Evolutionary conservation across 2,797 vertebrate species (phyloP).

Genomic region (Meda fulgida): DNA sequence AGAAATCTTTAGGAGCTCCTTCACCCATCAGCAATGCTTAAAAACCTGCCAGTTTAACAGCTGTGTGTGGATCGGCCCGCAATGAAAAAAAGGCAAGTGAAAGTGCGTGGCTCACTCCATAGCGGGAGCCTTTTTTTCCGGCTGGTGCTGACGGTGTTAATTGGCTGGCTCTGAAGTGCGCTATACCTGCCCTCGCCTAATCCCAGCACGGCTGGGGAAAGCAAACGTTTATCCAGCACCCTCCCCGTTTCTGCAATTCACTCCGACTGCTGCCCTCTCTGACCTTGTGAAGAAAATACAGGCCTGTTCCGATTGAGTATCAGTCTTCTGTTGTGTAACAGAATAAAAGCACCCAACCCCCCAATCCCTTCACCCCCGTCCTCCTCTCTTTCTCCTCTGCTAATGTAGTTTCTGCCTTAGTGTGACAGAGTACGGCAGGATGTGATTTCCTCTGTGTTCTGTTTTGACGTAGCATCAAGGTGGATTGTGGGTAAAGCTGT

Average conservation of each 20-base stretch:
- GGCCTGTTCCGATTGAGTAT: slow-evolving; percentile 42
- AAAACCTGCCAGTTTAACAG: slow-evolving; percentile 79
- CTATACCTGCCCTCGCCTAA: slow-evolving; percentile 80
- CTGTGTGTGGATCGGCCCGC: slow-evolving; percentile 74
- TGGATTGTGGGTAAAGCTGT: slow-evolving; percentile 45
- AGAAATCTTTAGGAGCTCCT: slow-evolving; percentile 80
- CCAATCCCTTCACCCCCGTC: slow-evolving; percentile 50
- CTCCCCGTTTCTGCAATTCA: slow-evolving; percentile 46
- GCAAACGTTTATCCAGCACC: slow-evolving; percentile 74
- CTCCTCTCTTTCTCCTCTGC: slow-evolving; percentile 18
- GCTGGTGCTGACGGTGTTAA: slow-evolving; percentile 78
- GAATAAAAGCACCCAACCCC: slow-evolving; percentile 44
- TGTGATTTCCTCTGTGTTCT: slow-evolving; percentile 72
- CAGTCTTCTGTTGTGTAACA: slow-evolving; percentile 47
- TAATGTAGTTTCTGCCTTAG: slow-evolving; percentile 56
- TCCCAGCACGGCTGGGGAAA: slow-evolving; percentile 74
- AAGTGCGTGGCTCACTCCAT: slow-evolving; percentile 69
- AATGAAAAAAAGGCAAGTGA: slow-evolving; percentile 63
- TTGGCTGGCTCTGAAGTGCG: slow-evolving; percentile 77
- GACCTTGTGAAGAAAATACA: slow-evolving; percentile 56
- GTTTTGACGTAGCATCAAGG: slow-evolving; percentile 59
- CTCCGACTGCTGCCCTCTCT: slow-evolving; percentile 49
- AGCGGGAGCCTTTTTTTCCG: slow-evolving; percentile 77
- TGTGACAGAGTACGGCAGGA: slow-evolving; percentile 71
- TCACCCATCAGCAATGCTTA: slow-evolving; percentile 74